Evolutionary conservation across 2,113 vertebrate genomes (phyloP).

Genomic region (Clarias gariepinus): DNA sequence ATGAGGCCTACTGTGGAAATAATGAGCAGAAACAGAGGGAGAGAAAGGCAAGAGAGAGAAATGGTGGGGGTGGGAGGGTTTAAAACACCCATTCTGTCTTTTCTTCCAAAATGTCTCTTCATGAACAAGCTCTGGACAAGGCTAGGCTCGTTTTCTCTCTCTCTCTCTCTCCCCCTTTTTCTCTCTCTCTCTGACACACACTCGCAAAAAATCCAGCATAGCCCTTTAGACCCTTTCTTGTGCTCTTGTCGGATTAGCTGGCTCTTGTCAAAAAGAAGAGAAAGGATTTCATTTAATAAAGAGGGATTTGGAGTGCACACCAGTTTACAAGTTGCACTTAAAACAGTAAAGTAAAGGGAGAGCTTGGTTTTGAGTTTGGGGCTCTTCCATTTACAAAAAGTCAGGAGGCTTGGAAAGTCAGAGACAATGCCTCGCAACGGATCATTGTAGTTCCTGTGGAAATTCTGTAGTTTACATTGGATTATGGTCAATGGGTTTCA

Average conservation of each 20-base stretch:
- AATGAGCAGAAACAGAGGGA: constrained; percentile 47
- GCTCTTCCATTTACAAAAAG: constrained; percentile 49
- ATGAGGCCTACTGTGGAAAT: constrained; percentile 48
- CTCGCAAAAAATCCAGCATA: constrained; percentile 22
- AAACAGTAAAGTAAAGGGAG: constrained; percentile 60
- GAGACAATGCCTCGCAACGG: constrained; percentile 42
- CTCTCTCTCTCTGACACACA: constrained; percentile 9
- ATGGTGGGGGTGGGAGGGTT: constrained; percentile 26
- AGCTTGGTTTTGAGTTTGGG: constrained; percentile 55
- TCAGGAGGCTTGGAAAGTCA: constrained; percentile 53
- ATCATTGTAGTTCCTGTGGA: constrained; percentile 28
- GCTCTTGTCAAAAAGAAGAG: constrained; percentile 61
- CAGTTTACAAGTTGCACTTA: constrained; percentile 72
- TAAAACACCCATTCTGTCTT: constrained; percentile 45
- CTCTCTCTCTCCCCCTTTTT: background rate
- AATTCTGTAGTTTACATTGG: constrained; percentile 35
- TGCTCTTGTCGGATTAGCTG: constrained; percentile 63
- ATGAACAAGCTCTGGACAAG: constrained; percentile 25
- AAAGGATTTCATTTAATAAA: constrained; percentile 56
- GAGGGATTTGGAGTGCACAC: constrained; percentile 64
- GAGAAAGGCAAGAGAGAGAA: constrained; percentile 36
- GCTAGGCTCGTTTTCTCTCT: constrained; percentile 48
- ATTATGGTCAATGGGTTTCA: constrained; percentile 26
- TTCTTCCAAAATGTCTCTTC: constrained; percentile 45
- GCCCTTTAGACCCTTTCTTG: constrained; percentile 46